phyloP scores from a whole-genome alignment of 2,113 vertebrate species.

The Barbus barbus region DNA sequence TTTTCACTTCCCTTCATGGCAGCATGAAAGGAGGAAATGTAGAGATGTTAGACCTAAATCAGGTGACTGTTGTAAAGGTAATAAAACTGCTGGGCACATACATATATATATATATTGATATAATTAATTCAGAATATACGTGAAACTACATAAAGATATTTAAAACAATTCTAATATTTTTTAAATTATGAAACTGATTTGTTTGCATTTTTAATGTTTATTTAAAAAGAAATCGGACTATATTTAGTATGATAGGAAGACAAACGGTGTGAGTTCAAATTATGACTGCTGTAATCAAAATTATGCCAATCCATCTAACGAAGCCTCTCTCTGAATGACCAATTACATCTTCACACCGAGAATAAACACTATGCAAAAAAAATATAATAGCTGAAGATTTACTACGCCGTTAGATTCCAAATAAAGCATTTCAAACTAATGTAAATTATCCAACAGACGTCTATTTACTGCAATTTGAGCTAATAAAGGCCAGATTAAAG shows the following conservation, averaged over 20 bases:
- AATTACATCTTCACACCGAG: neutral
- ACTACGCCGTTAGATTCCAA: neutral
- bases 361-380: too few relatives aligned
- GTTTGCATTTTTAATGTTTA: too few relatives aligned
- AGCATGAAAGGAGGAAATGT: conserved; percentile 66
- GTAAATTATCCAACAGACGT: neutral
- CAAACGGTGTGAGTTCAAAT: neutral
- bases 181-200: too few relatives aligned
- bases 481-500: neutral
- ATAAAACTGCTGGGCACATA: too few relatives aligned
- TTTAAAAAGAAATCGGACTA: too few relatives aligned
- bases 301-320: neutral
- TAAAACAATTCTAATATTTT: too few relatives aligned
- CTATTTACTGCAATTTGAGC: neutral
- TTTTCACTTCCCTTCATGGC: conserved; percentile 80
- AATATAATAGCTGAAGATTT: too few relatives aligned
- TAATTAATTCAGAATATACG: too few relatives aligned
- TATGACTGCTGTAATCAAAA: neutral
- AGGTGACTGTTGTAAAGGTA: too few relatives aligned
- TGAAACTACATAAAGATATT: too few relatives aligned
- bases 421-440: too few relatives aligned
- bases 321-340: neutral
- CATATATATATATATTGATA: too few relatives aligned
- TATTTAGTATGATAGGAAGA: neutral
- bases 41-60: conserved; percentile 62